A percentile compares a stretch with the other conserved stretches of the same genome.
Evolutionary conservation across 1,140 invertebrate genomes (phyloP).

Genomic region (Stenopsyche tienmushanensis): DNA sequence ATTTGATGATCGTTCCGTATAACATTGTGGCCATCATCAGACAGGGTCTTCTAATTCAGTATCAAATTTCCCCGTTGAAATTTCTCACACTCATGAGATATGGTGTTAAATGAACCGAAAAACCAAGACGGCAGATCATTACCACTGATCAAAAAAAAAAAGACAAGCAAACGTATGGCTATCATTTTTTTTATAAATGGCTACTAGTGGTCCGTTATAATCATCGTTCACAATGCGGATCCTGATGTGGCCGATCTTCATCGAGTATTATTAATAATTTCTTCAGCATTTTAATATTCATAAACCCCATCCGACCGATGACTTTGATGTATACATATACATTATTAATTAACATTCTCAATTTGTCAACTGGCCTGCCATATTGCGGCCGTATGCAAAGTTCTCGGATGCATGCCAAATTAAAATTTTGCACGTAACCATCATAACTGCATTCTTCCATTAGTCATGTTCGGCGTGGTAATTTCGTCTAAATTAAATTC

Average conservation of each 20-base stretch:
- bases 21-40: no score
- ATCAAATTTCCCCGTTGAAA: background rate
- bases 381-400: background rate
- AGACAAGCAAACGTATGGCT: constrained; percentile 19
- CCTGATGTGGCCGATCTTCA: constrained; percentile 12
- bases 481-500: no score
- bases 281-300: constrained; percentile 13
- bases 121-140: constrained; percentile 18
- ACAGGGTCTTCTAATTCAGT: no score
- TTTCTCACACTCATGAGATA: constrained; percentile 17
- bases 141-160: constrained; percentile 15
- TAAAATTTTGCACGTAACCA: background rate
- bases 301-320: constrained; percentile 7
- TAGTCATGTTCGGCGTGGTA: no score
- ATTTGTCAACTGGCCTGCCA: background rate
- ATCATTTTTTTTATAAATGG: constrained; percentile 17
- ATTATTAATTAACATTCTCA: background rate
- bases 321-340: background rate
- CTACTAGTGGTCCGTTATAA: constrained; percentile 21
- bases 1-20: no score
- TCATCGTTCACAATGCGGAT: constrained; percentile 23
- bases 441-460: no score
- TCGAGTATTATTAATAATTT: constrained; percentile 15
- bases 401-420: background rate
- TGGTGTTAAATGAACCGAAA: constrained; percentile 19